Evolutionary conservation across 1,140 invertebrate genomes (phyloP).

Genomic region (Danaus plexippus): DNA sequence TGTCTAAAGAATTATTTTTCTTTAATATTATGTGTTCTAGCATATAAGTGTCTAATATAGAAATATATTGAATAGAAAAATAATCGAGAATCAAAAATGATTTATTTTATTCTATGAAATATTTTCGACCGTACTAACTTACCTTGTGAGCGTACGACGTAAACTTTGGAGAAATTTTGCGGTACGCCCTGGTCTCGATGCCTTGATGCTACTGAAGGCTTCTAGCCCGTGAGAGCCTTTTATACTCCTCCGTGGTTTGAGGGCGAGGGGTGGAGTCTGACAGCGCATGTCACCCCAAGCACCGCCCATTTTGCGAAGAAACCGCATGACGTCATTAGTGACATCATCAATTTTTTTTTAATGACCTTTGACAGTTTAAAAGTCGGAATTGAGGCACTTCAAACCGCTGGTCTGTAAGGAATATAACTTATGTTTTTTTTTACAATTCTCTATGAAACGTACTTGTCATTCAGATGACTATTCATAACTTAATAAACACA

Average conservation of each 20-base stretch:
- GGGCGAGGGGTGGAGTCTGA: slow-evolving; percentile 33
- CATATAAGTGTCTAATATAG: too few species aligned
- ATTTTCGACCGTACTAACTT: slow-evolving; percentile 18
- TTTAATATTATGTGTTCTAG: too few species aligned
- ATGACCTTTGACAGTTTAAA: slow-evolving; percentile 11
- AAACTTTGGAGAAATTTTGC: slow-evolving; percentile 33
- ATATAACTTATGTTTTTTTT: too few species aligned
- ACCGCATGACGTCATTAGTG: slow-evolving; percentile 32
- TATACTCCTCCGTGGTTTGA: slow-evolving; percentile 31
- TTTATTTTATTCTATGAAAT: too few species aligned
- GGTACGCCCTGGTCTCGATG: slow-evolving; percentile 20
- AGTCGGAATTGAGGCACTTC: too few species aligned
- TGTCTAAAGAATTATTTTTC: too few species aligned
- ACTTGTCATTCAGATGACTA: too few species aligned
- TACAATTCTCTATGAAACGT: too few species aligned
- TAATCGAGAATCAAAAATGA: too few species aligned
- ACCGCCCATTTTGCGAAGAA: slow-evolving; percentile 39
- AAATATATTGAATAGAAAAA: too few species aligned
- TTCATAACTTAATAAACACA: too few species aligned
- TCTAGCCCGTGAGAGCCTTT: slow-evolving; percentile 26
- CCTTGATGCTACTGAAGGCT: slow-evolving; percentile 26
- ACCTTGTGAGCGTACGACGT: slow-evolving; percentile 30
- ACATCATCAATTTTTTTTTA: slow-evolving; percentile 29
- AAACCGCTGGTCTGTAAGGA: too few species aligned
- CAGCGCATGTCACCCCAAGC: slow-evolving; percentile 29